phyloP scores from a whole-genome alignment of 2,797 vertebrate species.

The Pangasius macronema region DNA sequence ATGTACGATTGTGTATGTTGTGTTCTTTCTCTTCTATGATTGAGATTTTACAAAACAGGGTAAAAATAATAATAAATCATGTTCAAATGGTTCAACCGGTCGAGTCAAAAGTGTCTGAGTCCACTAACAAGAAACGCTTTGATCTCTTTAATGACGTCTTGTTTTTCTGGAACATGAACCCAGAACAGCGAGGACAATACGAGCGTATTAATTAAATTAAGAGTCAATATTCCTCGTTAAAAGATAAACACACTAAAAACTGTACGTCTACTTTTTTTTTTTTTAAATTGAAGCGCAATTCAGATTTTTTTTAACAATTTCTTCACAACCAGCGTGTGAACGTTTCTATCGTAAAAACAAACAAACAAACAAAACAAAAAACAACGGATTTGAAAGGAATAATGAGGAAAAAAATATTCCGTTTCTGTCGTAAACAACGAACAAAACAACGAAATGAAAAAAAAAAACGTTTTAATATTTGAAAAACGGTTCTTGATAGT shows the following conservation, averaged over 20 bases:
- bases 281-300: not conserved
- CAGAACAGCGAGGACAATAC: not conserved
- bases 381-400: not conserved
- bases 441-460: too few relatives aligned
- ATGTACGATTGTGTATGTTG: not conserved
- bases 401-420: not conserved
- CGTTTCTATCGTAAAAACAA: not conserved
- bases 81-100: not conserved
- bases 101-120: not conserved
- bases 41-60: constrained; percentile 4
- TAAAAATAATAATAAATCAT: not conserved
- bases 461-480: not conserved
- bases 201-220: too few relatives aligned
- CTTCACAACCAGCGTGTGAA: not conserved
- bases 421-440: too few relatives aligned
- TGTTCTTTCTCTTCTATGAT: not conserved
- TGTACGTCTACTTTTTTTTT: not conserved
- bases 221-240: not conserved
- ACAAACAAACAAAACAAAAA: not conserved
- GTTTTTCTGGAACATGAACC: not conserved
- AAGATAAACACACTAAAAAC: not conserved
- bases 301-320: not conserved
- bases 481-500: not conserved
- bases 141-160: not conserved
- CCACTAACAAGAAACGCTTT: not conserved